Percentiles rank a stretch among this genome's conserved stretches.
Evolutionary conservation across 2,888 invertebrate species (phyloP).

Genomic region (Nomada flava): DNA sequence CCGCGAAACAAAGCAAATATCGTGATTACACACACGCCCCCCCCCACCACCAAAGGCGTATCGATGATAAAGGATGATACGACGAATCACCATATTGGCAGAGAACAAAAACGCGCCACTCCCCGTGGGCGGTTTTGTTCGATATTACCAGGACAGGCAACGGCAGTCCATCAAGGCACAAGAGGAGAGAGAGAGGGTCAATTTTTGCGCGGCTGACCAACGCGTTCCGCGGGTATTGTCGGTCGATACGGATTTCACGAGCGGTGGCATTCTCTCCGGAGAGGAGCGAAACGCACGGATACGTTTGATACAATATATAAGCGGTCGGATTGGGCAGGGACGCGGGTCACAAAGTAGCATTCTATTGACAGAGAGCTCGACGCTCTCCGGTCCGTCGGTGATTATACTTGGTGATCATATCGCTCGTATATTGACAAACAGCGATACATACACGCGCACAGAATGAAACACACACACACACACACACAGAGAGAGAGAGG

Average conservation of each 20-base stretch:
- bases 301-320: conserved; percentile 76
- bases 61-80: conserved; percentile 23
- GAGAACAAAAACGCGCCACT: conserved; percentile 8
- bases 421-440: conserved; percentile 83
- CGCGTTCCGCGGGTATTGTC: conserved; percentile 51
- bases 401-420: conserved; percentile 83
- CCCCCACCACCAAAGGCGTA: background rate
- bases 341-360: conserved; percentile 74
- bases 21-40: background rate
- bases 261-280: conserved; percentile 64
- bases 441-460: conserved; percentile 62
- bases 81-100: conserved; percentile 22
- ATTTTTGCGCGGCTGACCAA: conserved; percentile 44
- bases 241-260: conserved; percentile 74
- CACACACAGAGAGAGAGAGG: background rate
- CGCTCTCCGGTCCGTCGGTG: conserved; percentile 74
- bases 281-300: conserved; percentile 63
- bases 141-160: conserved; percentile 29
- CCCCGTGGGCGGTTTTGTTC: conserved; percentile 35
- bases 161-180: background rate
- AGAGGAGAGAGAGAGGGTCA: background rate
- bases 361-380: conserved; percentile 78
- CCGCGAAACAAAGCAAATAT: conserved; percentile 22
- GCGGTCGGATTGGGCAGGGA: conserved; percentile 51
- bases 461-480: background rate